Evolutionary conservation across 2,113 vertebrate genomes (phyloP).

Genomic region (Lates calcarifer): DNA sequence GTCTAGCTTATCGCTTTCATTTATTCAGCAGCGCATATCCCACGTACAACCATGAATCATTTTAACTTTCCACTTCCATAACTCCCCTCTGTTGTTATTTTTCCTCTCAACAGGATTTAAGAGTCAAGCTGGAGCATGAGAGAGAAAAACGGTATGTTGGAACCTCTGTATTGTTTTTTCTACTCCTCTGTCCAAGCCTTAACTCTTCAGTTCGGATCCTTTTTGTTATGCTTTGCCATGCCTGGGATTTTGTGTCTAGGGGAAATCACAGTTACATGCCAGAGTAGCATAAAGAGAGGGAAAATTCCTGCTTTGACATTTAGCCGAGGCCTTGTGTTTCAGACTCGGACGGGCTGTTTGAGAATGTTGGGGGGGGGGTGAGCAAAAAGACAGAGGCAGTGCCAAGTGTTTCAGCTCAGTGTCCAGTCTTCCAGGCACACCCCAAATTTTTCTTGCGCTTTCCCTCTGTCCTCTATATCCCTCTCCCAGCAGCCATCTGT

Average conservation of each 20-base stretch:
- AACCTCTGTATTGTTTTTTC: constrained; percentile 73
- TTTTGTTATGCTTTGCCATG: constrained; percentile 71
- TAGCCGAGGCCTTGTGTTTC: constrained; percentile 59
- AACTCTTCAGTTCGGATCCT: constrained; percentile 58
- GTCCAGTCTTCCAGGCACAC: constrained; percentile 62
- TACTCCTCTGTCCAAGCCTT: constrained; percentile 60
- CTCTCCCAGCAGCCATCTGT: constrained; percentile 41
- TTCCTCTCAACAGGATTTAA: constrained; percentile 87
- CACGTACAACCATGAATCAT: constrained; percentile 56
- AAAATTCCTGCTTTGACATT: constrained; percentile 75
- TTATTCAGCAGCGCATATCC: constrained; percentile 33
- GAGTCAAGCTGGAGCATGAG: constrained; percentile 96
- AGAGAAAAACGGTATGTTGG: constrained; percentile 92
- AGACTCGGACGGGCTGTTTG: constrained; percentile 34
- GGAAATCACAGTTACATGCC: constrained; percentile 70
- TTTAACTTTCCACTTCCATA: constrained; percentile 74
- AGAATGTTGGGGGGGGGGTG: constrained; percentile 9
- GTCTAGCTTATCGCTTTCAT: constrained; percentile 36
- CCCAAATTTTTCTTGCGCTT: constrained; percentile 62
- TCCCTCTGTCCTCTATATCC: constrained; percentile 39
- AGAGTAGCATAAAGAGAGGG: constrained; percentile 62
- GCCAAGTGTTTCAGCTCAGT: constrained; percentile 66
- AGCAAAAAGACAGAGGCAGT: constrained; percentile 24
- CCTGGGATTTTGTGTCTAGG: constrained; percentile 67
- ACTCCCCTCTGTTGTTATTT: constrained; percentile 77